Evolutionary conservation across 2,888 invertebrate species (phyloP), one percentile per base, ranked within the genome.

Genomic region (Agriopis aurantiaria): DNA sequence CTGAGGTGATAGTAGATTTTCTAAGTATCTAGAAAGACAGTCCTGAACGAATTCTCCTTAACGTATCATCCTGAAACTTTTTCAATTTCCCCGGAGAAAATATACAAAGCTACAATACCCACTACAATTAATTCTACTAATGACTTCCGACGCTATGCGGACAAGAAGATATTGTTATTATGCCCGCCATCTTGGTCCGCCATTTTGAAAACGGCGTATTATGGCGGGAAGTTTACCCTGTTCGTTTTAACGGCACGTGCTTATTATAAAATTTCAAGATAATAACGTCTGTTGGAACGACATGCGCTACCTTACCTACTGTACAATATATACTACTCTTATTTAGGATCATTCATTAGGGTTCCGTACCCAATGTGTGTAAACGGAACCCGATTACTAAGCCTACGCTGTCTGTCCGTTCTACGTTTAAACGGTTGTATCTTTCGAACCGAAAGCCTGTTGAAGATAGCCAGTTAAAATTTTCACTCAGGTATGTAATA

Each of bases 101-200:
- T 76, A 79, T 78, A 78, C 77, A 77, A 80, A 78, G 74, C 65
- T 46, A 65, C 58, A 41, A 53, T 71, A 75, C 74, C 75, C 74
- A 71, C 75, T 68, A 78, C 76, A 78, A 69, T 65, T 82, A 82
- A 82, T 80, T 81, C 78, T 74, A 75, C 72, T 79, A 83, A 80
- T 77, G 79, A 78, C 76, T 75, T 69, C 71, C 72, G 69, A 65
- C 72, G 71, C 72, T 60, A 64, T 69, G 64, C 68, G 59, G 80
- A 82, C 81, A 74, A 81, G 81, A 63, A 85, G 81, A 80, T 83
- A 84, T 78, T 80, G 79, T 84, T 82, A 84, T 80, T 67, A 65
- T 23, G 17, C 72, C 59, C 68, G 75, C 72, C 62, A 70, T 66
- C 66, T 62, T 66, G 62, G 56, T 46, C n/a, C 61, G 80, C 85